Evolutionary conservation across 1,140 invertebrate species (phyloP).

Genomic region (Mactra quadrangularis): DNA sequence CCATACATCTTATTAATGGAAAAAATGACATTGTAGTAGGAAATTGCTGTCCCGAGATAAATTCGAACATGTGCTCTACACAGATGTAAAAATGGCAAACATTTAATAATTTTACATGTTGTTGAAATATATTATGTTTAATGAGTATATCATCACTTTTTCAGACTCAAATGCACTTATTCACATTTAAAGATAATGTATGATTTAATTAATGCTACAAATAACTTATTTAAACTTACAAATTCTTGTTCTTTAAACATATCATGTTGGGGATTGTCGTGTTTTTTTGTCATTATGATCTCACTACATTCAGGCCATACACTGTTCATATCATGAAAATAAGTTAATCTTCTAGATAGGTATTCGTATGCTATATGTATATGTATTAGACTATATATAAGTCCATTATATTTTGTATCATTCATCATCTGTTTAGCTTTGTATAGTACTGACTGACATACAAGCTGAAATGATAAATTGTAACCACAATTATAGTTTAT

Average conservation of each 20-base stretch:
- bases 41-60: too few species aligned
- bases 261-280: constrained; percentile 18
- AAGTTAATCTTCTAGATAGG: constrained; percentile 4
- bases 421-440: not conserved
- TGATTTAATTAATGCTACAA: too few species aligned
- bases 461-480: constrained; percentile 49
- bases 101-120: too few species aligned
- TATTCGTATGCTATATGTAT: constrained; percentile 8
- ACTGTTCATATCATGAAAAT: constrained; percentile 30
- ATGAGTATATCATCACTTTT: too few species aligned
- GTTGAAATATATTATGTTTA: too few species aligned
- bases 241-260: constrained; percentile 41
- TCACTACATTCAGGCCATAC: constrained; percentile 45
- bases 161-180: too few species aligned
- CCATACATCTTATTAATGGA: not conserved
- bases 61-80: not conserved
- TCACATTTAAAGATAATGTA: too few species aligned
- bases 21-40: not conserved
- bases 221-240: constrained; percentile 22
- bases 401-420: not conserved
- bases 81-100: not conserved
- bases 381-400: constrained; percentile 5
- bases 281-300: not conserved
- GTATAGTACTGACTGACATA: constrained; percentile 19
- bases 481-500: too few species aligned